Evolutionary conservation across 2,113 vertebrate genomes (phyloP).

Genomic region (Mirounga angustirostris): DNA sequence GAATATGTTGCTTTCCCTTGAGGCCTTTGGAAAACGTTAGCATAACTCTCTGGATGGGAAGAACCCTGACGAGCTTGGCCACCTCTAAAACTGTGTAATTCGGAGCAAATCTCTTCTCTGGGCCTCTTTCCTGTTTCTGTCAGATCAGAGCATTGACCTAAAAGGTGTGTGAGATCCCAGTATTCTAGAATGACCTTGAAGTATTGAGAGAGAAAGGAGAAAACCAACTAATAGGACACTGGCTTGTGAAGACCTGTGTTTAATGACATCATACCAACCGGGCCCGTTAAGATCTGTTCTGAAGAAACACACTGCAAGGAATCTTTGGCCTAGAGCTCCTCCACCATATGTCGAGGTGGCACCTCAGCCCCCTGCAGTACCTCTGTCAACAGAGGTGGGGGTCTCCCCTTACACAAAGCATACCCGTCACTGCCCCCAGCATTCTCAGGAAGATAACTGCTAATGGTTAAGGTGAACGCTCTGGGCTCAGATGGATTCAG

Average conservation of each 20-base stretch:
- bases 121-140: not conserved
- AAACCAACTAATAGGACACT: not conserved
- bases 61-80: not conserved
- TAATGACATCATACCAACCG: not conserved
- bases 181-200: constrained; percentile 8
- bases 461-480: not conserved
- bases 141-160: not conserved
- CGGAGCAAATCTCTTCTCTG: not conserved
- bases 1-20: not conserved
- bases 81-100: not conserved
- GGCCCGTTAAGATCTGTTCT: not conserved
- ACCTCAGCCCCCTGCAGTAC: not conserved
- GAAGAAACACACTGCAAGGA: constrained; percentile 38
- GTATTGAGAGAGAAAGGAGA: not conserved
- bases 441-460: not conserved
- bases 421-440: not conserved
- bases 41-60: not conserved
- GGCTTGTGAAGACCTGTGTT: not conserved
- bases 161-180: not conserved
- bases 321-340: not conserved
- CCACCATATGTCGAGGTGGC: not conserved
- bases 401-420: not conserved
- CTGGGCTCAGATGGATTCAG: not conserved
- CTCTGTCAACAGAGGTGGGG: not conserved
- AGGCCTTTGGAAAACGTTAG: not conserved